These are phyloP conservation scores for Drosophila erecta DNA, from an alignment of 1,140 invertebrate genomes.

Conservation along the genomic window DNA sequence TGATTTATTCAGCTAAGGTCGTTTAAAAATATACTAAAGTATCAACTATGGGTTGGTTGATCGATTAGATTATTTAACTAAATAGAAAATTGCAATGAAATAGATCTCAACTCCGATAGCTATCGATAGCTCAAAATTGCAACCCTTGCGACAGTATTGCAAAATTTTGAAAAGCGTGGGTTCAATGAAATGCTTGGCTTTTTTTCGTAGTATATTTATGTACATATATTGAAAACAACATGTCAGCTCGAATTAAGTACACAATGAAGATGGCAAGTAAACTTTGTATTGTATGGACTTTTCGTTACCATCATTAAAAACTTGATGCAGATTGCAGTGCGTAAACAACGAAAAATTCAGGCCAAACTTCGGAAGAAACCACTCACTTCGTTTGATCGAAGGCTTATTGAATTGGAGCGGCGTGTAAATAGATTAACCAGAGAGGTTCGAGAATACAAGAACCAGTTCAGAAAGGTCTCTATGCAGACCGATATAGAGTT, in stretches of 20 bases:
- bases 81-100: not conserved
- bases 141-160: not conserved
- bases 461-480: not conserved
- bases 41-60: too few species aligned
- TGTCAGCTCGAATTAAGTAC: not conserved
- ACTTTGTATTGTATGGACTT: not conserved
- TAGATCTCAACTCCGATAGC: not conserved
- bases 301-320: not conserved
- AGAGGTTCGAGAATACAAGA: not conserved
- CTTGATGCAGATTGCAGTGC: not conserved
- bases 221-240: too few species aligned
- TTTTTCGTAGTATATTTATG: not conserved
- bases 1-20: too few species aligned
- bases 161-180: not conserved
- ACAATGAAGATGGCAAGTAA: slow-evolving; percentile 4
- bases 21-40: too few species aligned
- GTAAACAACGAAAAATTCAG: not conserved
- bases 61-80: too few species aligned
- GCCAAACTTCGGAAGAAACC: not conserved
- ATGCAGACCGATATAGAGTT: too few species aligned
- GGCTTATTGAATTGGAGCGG: not conserved
- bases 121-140: not conserved
- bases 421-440: not conserved
- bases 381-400: not conserved
- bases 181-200: not conserved